Percentiles rank a stretch among this genome's conserved stretches.
phyloP scores from a whole-genome alignment of 2,797 vertebrate species.

The Poeciliopsis infans region DNA sequence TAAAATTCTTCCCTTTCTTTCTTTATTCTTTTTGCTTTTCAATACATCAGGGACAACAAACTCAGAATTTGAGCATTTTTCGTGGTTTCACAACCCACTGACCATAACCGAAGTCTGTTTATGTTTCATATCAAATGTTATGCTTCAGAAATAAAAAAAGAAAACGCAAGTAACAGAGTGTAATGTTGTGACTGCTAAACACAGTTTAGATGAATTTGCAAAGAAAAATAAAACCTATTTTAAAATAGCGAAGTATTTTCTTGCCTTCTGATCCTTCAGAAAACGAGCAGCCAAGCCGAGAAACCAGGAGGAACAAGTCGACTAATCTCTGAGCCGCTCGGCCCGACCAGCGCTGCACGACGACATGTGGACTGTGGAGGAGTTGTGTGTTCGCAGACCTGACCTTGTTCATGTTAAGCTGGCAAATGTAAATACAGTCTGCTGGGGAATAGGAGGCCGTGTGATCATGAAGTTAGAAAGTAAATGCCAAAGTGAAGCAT shows the following conservation, averaged over 20 bases:
- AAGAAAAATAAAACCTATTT: conserved; percentile 15
- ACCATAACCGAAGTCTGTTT: background rate
- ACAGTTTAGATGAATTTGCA: background rate
- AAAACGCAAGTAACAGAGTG: background rate
- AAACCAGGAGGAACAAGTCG: conserved; percentile 58
- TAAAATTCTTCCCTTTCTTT: background rate
- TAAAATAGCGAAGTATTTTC: conserved; percentile 24
- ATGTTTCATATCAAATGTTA: background rate
- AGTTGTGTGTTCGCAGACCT: conserved; percentile 51
- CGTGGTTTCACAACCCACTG: background rate
- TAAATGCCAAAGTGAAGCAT: conserved; percentile 53
- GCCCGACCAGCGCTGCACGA: conserved; percentile 59
- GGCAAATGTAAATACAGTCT: conserved; percentile 69
- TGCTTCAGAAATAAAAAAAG: background rate
- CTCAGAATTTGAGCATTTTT: background rate
- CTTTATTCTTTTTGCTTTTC: background rate
- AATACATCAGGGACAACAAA: background rate
- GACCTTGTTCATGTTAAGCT: conserved; percentile 63
- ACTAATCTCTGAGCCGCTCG: conserved; percentile 70
- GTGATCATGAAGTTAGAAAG: conserved; percentile 74
- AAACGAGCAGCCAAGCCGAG: conserved; percentile 38
- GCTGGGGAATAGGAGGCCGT: conserved; percentile 47
- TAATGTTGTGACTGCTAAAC: too few species aligned
- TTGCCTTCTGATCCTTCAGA: conserved; percentile 9
- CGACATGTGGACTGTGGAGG: conserved; percentile 54